Evolutionary conservation across 1,140 invertebrate genomes (phyloP).

Genomic region (Branchinecta lindahli): DNA sequence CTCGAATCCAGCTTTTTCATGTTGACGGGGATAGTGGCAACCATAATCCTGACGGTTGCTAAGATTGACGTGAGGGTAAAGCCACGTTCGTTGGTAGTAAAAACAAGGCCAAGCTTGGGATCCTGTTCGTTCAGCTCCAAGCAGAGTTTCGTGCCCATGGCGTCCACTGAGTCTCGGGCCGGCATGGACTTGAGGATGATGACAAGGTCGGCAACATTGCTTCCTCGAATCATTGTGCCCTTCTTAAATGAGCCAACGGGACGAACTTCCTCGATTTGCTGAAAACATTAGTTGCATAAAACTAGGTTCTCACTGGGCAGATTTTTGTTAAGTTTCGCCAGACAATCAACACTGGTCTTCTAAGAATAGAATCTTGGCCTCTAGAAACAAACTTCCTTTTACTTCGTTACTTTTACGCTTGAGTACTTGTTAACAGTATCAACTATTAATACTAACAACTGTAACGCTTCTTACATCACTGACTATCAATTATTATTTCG

Average conservation of each 20-base stretch:
- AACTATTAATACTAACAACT: too few relatives aligned
- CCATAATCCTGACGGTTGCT: constrained; percentile 70
- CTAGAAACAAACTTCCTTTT: too few relatives aligned
- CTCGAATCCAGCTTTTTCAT: constrained; percentile 81
- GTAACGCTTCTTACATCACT: too few relatives aligned
- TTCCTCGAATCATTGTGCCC: constrained; percentile 88
- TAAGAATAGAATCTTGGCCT: neutral
- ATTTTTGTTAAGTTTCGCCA: constrained; percentile 21
- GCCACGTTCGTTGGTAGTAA: constrained; percentile 46
- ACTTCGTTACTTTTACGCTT: too few relatives aligned
- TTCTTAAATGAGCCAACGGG: constrained; percentile 97
- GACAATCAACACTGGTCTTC: constrained; percentile 13
- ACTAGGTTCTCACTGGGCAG: too few relatives aligned
- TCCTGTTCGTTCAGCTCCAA: constrained; percentile 55
- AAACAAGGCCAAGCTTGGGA: constrained; percentile 23
- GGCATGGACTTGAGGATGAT: constrained; percentile 96
- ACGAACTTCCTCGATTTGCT: constrained; percentile 90
- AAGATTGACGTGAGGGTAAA: constrained; percentile 60
- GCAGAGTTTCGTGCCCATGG: constrained; percentile 70
- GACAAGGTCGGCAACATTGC: constrained; percentile 90
- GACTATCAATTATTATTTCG: too few relatives aligned
- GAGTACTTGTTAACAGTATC: too few relatives aligned
- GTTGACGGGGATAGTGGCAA: constrained; percentile 86
- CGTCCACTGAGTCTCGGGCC: constrained; percentile 84
- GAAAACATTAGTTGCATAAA: constrained; percentile 16